Percentiles rank a stretch among this genome's conserved stretches.
Conservation (phyloP, 30 jellyfish, hydroid and myxozoan genomes). For the Aurelia sp. region DNA sequence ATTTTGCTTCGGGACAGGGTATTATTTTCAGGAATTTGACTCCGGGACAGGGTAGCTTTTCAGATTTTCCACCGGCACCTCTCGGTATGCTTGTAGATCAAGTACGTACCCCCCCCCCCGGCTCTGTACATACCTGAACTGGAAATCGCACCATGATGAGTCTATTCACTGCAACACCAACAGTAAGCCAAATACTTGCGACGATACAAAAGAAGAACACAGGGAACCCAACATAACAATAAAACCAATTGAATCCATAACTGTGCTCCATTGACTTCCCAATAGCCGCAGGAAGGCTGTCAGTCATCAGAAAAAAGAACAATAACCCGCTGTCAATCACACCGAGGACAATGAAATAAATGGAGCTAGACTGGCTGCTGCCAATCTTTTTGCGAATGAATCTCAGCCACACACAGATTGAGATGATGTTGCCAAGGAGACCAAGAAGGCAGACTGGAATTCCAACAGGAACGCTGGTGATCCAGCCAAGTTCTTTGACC, state of each 20-base stretch:
- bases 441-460: constrained; percentile 84
- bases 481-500: constrained; percentile 41
- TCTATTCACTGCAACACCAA: constrained; percentile 83
- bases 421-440: constrained; percentile 81
- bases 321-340: constrained; percentile 83
- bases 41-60: too few species aligned
- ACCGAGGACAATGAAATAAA: constrained; percentile 73
- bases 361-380: constrained; percentile 77
- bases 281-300: constrained; percentile 54
- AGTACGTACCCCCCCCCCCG: neutral
- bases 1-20: too few species aligned
- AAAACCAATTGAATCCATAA: constrained; percentile 63
- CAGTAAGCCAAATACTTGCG: constrained; percentile 86
- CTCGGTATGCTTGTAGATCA: neutral
- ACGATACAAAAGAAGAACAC: constrained; percentile 82
- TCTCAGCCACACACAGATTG: constrained; percentile 79
- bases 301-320: constrained; percentile 78
- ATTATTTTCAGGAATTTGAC: too few species aligned
- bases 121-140: constrained; percentile 39
- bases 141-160: constrained; percentile 83
- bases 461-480: constrained; percentile 83
- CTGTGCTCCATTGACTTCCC: constrained; percentile 38
- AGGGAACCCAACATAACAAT: constrained; percentile 84
- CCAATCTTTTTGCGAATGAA: constrained; percentile 75
- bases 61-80: neutral